Base-by-base conservation (phyloP, 2,797 vertebrate species). In the Sarcophilus harrisii region DNA sequence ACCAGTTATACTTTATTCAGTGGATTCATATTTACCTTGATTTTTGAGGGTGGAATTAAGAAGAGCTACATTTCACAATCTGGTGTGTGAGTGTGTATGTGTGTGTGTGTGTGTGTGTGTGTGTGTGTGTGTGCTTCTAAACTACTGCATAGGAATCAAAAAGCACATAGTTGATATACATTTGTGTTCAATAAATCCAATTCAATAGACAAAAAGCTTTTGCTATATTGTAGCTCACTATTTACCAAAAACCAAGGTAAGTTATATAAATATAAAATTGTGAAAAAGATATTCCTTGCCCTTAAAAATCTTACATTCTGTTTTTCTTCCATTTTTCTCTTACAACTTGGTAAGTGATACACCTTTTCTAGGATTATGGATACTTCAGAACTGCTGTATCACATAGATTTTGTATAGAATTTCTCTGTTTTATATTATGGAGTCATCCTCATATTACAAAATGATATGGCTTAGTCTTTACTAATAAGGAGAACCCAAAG, bases 1-100 rank as follows among this genome's bases (percentile, higher is more conserved):
- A 96, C 58, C 66, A 96, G 81, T 96, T 94, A 96, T 32, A 49
- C 89, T 96, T 98, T 95, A 98, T 45, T 96, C 92, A 97, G 96
- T 81, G 92, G 0, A 90, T 58, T 60, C 29, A 58, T 92, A 90
- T 94, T 94, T 94, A 93, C 93, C 38, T 58, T 24, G 91, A 60
- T 54, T 95, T 97, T 96, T 90, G 92, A 32, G 91, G 91, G 57
- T 96, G 12, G 32, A 49, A 66, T 54, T 27, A 14, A 58, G 96
- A 14, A 58, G 96, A 96, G 18, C 55, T 92, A 59, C 58, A 91
- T 59, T 89, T 96, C 96, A 58, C 94, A 87, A 92, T 95, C 52
- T 66, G n/a, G 90, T 66, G 14, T 59, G 21, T 52, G 52, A 5
- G 52, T 52, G 52, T 52, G 52, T 52, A 52, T 52, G 52, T 52